Conservation (phyloP, 2,888 invertebrate genomes). For the Agrotis segetum region DNA sequence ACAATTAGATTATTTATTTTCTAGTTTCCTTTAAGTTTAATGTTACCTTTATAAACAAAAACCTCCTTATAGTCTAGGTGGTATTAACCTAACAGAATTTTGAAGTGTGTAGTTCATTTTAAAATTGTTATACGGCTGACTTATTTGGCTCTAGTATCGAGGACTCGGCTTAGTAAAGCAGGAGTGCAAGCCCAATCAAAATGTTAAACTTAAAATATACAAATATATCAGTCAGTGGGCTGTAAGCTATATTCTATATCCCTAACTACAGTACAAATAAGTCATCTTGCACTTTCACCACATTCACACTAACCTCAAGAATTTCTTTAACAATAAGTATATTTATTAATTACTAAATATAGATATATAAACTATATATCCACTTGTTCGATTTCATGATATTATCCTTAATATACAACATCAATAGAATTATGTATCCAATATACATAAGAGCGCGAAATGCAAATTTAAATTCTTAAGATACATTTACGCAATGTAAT, state of each 20-base stretch:
- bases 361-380: constrained; percentile 75
- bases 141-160: constrained; percentile 46
- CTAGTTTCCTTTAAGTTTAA: constrained; percentile 47
- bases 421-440: constrained; percentile 71
- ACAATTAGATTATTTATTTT: constrained; percentile 53
- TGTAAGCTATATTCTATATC: constrained; percentile 74
- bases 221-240: constrained; percentile 89
- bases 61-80: constrained; percentile 37
- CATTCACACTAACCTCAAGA: constrained; percentile 65
- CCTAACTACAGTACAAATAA: constrained; percentile 78
- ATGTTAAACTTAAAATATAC: constrained; percentile 84
- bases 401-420: constrained; percentile 83
- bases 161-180: constrained; percentile 50
- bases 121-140: constrained; percentile 39
- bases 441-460: constrained; percentile 79
- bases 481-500: constrained; percentile 70
- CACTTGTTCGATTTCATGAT: constrained; percentile 88
- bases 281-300: constrained; percentile 61
- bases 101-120: constrained; percentile 54
- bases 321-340: constrained; percentile 68
- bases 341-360: constrained; percentile 70
- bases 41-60: constrained; percentile 50
- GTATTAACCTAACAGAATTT: constrained; percentile 47
- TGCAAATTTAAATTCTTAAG: constrained; percentile 77
- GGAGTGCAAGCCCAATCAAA: constrained; percentile 75